A percentile compares a stretch with the other conserved stretches of the same genome.
phyloP scores from a whole-genome alignment of 1,140 invertebrate genomes.

The Brachionus paranguensis region DNA sequence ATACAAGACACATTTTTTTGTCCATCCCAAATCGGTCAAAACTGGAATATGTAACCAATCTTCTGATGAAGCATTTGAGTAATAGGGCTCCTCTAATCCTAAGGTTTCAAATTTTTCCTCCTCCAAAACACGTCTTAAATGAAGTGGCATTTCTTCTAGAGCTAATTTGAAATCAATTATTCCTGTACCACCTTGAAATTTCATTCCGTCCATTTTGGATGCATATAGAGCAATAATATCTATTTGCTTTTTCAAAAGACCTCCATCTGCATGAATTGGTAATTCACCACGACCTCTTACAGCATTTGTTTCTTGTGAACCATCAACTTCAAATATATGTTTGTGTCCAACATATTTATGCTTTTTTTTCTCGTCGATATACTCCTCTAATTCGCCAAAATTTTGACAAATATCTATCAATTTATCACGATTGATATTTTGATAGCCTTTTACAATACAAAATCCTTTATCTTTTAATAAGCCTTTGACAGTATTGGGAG shows the following conservation, averaged over 20 bases:
- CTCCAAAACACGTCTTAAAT: background rate
- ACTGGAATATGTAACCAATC: background rate
- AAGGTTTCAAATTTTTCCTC: background rate
- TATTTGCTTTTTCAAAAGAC: background rate
- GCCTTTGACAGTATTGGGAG: background rate
- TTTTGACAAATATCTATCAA: background rate
- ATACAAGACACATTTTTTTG: background rate
- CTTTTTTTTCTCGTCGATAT: background rate
- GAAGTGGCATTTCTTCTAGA: background rate
- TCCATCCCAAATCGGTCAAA: background rate
- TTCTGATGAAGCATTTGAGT: background rate
- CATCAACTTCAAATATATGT: background rate
- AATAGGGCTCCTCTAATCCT: background rate
- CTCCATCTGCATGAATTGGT: background rate
- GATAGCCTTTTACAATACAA: background rate
- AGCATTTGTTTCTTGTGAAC: background rate
- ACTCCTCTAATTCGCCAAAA: background rate
- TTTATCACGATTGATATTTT: background rate
- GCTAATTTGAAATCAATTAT: background rate
- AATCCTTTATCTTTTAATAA: background rate
- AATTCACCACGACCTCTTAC: background rate
- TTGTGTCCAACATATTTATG: background rate
- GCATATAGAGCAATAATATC: background rate
- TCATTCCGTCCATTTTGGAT: background rate
- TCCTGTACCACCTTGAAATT: background rate